A percentile compares a stretch with the other conserved stretches of the same genome.
These are phyloP conservation scores for Mugil cephalus DNA, from an alignment of 2,113 vertebrate genomes.

Conservation along the genomic window DNA sequence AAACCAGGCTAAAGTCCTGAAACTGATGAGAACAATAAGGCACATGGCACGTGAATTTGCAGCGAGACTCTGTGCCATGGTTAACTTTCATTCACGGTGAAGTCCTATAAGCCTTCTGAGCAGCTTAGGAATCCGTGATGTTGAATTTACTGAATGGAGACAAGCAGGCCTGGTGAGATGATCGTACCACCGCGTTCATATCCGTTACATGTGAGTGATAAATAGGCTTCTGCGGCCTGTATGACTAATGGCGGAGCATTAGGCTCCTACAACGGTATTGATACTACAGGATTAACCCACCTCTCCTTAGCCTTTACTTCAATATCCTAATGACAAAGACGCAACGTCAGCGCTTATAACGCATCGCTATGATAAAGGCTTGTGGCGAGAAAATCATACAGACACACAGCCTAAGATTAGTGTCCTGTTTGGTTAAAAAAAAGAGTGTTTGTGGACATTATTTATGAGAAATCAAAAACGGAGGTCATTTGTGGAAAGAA, in stretches of 20 bases:
- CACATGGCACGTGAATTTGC: too few relatives aligned
- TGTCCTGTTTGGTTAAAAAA: too few relatives aligned
- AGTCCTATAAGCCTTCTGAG: neutral
- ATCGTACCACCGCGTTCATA: conserved; percentile 28
- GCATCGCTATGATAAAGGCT: too few relatives aligned
- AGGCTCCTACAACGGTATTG: conserved; percentile 21
- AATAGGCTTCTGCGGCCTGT: conserved; percentile 36
- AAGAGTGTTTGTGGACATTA: too few relatives aligned
- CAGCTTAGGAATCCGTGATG: neutral
- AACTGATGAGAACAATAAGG: too few relatives aligned
- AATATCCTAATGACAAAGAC: conserved; percentile 27
- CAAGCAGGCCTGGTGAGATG: conserved; percentile 7
- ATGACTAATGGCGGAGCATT: conserved; percentile 54
- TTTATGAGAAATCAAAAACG: too few relatives aligned
- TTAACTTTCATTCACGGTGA: neutral
- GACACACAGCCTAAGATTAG: neutral
- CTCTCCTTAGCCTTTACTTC: conserved; percentile 36
- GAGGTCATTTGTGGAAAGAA: too few relatives aligned
- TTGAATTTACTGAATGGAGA: neutral
- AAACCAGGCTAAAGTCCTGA: too few relatives aligned
- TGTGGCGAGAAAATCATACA: neutral
- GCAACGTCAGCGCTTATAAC: neutral
- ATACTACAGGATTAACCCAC: conserved; percentile 48
- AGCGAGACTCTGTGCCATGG: too few relatives aligned
- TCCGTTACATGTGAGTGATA: conserved; percentile 57